Base-by-base conservation (phyloP, 2,888 invertebrate genomes). In the Steinernema hermaphroditum region DNA sequence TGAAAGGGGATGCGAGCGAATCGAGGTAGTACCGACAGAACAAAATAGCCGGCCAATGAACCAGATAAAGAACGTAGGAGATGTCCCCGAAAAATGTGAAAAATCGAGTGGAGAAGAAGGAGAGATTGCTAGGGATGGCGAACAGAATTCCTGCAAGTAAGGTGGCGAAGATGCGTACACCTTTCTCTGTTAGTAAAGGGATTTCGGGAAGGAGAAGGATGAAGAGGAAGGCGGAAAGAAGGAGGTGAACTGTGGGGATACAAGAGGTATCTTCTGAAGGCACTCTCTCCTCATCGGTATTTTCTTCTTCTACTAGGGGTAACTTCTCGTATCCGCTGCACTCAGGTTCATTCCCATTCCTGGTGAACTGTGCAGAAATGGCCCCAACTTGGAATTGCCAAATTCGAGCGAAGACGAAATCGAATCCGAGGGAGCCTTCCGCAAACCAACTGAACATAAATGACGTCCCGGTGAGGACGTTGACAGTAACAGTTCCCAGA, bases 321-420 rank as follows among this genome's bases (percentile, higher is more conserved):
- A n/a, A n/a, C n/a, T n/a, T 37, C 37, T 37, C 37, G 37, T n/a
- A n/a, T n/a, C n/a, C n/a, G n/a, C n/a, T n/a, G n/a, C n/a, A n/a
- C n/a, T n/a, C n/a, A n/a, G 41, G 41, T 14, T 41, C 41, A 46
- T n/a, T 4, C 4, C 46, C 4, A n/a, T 4, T 46, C 46, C 46
- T 46, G 8, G 54, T 72, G 19, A 6, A 16, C 32, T 19, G 27
- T 6, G 37, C 74, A 9, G 49, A 72, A 2, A 32, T 12, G 29
- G 62, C 41, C 6, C 72, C 72, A 1, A 69, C 4, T 14, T 43
- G 32, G 37, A 72, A 72, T n/a, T 72, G 72, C 72, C 72, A 72
- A 4, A 72, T 27, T 16, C 72, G n/a, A 2, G 43, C 19, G 12
- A 44, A 43, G 4, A 71, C 41, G 22, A 70, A 71, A 1, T 29